Conservation (phyloP, 2,797 vertebrate genomes). For the Fratercula arctica region DNA sequence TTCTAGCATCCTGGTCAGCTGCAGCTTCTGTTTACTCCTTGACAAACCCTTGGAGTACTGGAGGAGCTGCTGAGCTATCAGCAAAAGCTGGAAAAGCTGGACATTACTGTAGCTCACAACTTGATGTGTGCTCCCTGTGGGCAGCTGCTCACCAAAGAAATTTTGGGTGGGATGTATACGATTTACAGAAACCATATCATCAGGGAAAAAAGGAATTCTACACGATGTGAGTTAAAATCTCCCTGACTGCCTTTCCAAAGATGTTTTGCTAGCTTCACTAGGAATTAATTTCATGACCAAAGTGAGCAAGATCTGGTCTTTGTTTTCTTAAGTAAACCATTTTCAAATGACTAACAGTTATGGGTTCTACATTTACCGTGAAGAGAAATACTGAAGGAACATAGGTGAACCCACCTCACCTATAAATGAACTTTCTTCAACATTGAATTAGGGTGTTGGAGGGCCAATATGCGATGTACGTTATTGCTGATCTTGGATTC, state of each 20-base stretch:
- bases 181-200: neutral
- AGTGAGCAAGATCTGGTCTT: neutral
- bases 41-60: conserved; percentile 34
- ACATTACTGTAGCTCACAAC: conserved; percentile 4
- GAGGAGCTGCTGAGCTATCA: conserved; percentile 34
- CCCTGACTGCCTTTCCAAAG: neutral
- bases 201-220: neutral
- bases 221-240: neutral
- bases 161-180: neutral
- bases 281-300: neutral
- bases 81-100: conserved; percentile 42
- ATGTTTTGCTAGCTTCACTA: neutral
- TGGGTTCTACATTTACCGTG: neutral
- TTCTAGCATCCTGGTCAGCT: conserved; percentile 21
- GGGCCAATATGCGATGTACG: neutral
- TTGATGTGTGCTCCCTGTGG: conserved; percentile 28
- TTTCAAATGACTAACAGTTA: neutral
- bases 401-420: neutral
- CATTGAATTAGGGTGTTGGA: neutral
- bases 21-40: conserved; percentile 52
- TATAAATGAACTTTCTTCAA: neutral
- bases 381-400: neutral
- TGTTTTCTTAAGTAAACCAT: neutral
- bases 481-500: neutral
- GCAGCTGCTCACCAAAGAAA: neutral